Percentiles rank a stretch among this genome's conserved stretches.
Evolutionary conservation across 2,113 vertebrate species (phyloP).

Genomic region (Gadus chalcogrammus): DNA sequence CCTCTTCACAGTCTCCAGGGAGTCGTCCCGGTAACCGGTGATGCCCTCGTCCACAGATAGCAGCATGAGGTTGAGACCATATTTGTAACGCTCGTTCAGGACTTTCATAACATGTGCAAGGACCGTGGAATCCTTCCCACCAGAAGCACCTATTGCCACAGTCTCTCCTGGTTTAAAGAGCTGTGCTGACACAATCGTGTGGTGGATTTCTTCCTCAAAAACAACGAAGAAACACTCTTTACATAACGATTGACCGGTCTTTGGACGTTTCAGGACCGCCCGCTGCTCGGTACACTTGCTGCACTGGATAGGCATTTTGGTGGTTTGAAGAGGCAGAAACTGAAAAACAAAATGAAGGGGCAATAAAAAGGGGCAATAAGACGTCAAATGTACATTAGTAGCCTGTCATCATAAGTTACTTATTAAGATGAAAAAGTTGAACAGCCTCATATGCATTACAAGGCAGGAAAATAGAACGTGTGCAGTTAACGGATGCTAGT

Average conservation of each 20-base stretch:
- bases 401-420: too few species aligned
- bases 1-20: slow-evolving; percentile 81
- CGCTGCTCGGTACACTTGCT: slow-evolving; percentile 69
- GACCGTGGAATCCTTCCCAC: slow-evolving; percentile 88
- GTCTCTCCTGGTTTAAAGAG: slow-evolving; percentile 76
- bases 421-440: too few species aligned
- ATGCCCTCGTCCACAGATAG: slow-evolving; percentile 89
- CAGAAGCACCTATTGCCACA: slow-evolving; percentile 83
- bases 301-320: slow-evolving; percentile 73
- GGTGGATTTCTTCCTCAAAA: slow-evolving; percentile 85
- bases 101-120: slow-evolving; percentile 82
- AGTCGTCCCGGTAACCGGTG: slow-evolving; percentile 84
- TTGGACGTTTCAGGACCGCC: slow-evolving; percentile 71
- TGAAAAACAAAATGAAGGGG: too few species aligned
- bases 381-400: too few species aligned
- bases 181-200: slow-evolving; percentile 69
- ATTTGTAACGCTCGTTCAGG: slow-evolving; percentile 75
- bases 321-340: slow-evolving; percentile 4
- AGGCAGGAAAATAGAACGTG: too few species aligned
- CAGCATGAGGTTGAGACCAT: slow-evolving; percentile 76
- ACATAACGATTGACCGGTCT: slow-evolving; percentile 77
- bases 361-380: too few species aligned
- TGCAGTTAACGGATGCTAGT: too few species aligned
- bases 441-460: too few species aligned
- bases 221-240: slow-evolving; percentile 81